Percentiles rank a stretch among this genome's conserved stretches.
phyloP scores from a whole-genome alignment of 2,113 vertebrate species.

The Hyperoodon ampullatus region DNA sequence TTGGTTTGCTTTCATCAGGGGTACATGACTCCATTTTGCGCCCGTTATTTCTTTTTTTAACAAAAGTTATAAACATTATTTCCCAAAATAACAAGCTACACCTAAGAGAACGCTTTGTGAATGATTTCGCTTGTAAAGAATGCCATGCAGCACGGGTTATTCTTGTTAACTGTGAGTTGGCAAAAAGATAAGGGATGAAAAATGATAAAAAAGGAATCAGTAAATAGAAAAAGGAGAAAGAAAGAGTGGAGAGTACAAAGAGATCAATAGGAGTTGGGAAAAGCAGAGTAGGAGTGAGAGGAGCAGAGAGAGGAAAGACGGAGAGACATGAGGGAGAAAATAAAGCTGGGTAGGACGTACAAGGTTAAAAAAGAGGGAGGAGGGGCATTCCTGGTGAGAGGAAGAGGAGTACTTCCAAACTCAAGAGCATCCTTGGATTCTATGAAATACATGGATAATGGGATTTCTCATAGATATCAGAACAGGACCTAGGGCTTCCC shows the following conservation, averaged over 20 bases:
- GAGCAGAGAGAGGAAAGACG: neutral
- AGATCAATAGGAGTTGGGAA: neutral
- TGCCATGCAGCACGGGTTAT: neutral
- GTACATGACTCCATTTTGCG: neutral
- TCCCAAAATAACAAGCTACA: neutral
- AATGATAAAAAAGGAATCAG: neutral
- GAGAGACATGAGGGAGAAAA: neutral
- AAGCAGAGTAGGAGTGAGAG: neutral
- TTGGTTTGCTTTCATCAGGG: neutral
- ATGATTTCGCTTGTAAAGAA: neutral
- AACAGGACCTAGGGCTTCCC: neutral
- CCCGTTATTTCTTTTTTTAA: neutral
- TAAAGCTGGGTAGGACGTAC: accelerated
- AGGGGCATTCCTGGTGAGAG: accelerated
- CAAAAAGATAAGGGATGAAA: neutral
- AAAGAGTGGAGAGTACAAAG: neutral
- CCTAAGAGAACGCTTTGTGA: neutral
- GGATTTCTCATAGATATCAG: neutral
- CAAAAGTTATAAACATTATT: neutral
- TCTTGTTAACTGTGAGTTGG: neutral
- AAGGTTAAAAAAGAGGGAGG: neutral
- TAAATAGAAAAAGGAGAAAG: neutral
- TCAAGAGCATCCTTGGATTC: neutral
- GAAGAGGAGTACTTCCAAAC: neutral
- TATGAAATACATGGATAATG: neutral